Base-by-base conservation (phyloP, 2,797 vertebrate genomes). In the Pseudochromis fuscus region DNA sequence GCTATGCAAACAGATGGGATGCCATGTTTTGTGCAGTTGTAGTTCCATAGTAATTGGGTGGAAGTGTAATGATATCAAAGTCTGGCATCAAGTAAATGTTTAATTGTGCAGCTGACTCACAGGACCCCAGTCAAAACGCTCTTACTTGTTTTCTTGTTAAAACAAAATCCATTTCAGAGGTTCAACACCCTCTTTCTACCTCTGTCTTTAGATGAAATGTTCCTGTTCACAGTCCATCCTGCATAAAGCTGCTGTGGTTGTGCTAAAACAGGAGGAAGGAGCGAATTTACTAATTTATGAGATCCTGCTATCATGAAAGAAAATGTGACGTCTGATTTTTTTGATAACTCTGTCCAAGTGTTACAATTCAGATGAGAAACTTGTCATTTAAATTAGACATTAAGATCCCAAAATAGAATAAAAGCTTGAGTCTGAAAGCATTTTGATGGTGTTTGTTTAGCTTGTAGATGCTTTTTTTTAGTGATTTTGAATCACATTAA, bases 11-110 rank as follows among this genome's bases (percentile, higher is more conserved):
- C 72, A 85, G 77, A 81, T 85, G 71, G 66, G 21, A 46, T 45
- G 67, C 24, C 55, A 49, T 75, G 72, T 77, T 82, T 78, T 64
- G 58, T 61, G 30, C 67, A 55, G 62, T 68, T 69, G 55, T 62
- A 33, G 44, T 38, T 53, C 45, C 59, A 67, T 71, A 44, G 62
- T 88, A 79, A 88, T 84, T 81, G 75, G 61, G 12, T 8, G 2
- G 56, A 53, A 84, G 59, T 72, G 72, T 66, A 72, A 46, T 76
- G 52, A 78, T 74, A 83, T 85, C 77, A 77, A 81, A 67, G 73
- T 72, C 73, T 53, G 53, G 35, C 72, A 55, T 78, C 50, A 67
- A 82, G 46, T 63, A 76, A 72, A 37, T 31, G 73, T 66, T 87
- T 72, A 52, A 74, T 67, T 69, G 35, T 59, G 51, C 30, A 18